These are phyloP conservation scores for Eulemur albifrons DNA, from an alignment of 2,797 vertebrate species.

Conservation along the genomic window DNA sequence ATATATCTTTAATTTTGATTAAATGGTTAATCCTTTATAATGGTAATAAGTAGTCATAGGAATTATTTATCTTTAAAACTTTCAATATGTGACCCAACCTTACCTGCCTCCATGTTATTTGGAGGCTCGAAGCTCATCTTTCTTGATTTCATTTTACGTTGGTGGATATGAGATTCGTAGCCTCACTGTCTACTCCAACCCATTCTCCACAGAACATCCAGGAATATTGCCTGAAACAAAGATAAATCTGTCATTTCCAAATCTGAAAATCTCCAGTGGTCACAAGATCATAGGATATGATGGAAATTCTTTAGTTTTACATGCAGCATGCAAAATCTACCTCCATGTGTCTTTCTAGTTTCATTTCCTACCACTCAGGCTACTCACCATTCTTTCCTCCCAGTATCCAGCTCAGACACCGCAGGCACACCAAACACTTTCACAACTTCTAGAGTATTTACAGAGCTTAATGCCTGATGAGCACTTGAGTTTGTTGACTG, in stretches of 20 bases:
- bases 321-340: background rate
- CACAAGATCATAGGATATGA: background rate
- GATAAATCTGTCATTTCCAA: background rate
- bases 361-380: background rate
- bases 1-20: background rate
- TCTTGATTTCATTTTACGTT: background rate
- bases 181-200: background rate
- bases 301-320: background rate
- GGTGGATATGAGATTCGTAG: background rate
- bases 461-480: background rate
- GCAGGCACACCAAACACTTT: background rate
- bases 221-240: background rate
- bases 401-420: background rate
- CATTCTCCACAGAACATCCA: background rate
- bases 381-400: background rate
- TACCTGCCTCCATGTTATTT: background rate
- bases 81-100: background rate
- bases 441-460: background rate
- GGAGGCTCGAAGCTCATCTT: background rate
- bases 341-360: background rate
- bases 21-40: background rate
- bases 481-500: background rate
- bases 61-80: background rate
- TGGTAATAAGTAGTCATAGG: background rate
- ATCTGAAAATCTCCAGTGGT: background rate